Evolutionary conservation across 1,140 invertebrate genomes (phyloP).

Genomic region (Venturia canescens): DNA sequence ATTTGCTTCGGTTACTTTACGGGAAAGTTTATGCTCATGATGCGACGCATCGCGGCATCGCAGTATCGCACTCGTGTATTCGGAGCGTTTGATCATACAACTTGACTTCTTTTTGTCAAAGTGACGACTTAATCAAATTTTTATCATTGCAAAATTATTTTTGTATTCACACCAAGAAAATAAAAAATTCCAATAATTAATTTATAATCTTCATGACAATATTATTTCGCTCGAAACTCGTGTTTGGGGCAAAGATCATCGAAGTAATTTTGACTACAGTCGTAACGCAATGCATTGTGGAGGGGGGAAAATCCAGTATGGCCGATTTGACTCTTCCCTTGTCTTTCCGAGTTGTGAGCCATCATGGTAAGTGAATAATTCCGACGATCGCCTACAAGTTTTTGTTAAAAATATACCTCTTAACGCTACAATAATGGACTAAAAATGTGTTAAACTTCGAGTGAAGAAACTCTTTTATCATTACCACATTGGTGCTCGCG

Average conservation of each 20-base stretch:
- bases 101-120: slow-evolving; percentile 36
- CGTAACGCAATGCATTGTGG: background rate
- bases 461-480: background rate
- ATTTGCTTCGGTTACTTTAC: no score
- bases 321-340: slow-evolving; percentile 55
- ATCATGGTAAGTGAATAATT: slow-evolving; percentile 65
- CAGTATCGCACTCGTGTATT: no score
- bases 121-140: slow-evolving; percentile 31
- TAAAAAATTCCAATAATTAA: no score
- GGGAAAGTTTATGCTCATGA: no score
- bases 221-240: background rate
- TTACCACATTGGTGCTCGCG: slow-evolving; percentile 18
- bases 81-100: no score
- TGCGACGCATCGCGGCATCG: no score
- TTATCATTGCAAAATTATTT: no score
- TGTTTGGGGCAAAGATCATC: no score
- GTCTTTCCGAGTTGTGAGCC: slow-evolving; percentile 59
- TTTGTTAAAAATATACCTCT: background rate
- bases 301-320: slow-evolving; percentile 45
- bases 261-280: slow-evolving; percentile 11
- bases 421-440: background rate
- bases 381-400: background rate
- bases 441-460: slow-evolving; percentile 27
- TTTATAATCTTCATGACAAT: background rate
- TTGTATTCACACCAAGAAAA: no score